A percentile compares a stretch with the other conserved stretches of the same genome.
Evolutionary conservation across 2,888 invertebrate genomes (phyloP).

Genomic region (Chaitophorus viminalis): DNA sequence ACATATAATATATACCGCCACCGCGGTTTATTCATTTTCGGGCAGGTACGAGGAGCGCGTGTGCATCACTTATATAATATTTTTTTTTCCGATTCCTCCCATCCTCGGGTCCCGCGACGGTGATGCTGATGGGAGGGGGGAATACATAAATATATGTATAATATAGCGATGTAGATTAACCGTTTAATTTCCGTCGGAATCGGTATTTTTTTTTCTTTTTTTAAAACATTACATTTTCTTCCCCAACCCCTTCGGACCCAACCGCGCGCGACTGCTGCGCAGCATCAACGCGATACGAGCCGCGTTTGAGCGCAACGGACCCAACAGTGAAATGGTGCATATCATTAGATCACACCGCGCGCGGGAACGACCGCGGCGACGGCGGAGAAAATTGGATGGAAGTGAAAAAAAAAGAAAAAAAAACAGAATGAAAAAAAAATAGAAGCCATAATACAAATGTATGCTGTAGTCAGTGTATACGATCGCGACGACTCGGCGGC

Average conservation of each 20-base stretch:
- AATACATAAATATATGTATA: no score
- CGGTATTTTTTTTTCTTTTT: neutral
- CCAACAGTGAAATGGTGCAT: conserved; percentile 61
- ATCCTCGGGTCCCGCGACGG: neutral
- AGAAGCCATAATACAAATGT: conserved; percentile 27
- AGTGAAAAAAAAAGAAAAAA: neutral
- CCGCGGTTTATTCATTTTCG: conserved; percentile 15
- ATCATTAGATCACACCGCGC: conserved; percentile 48
- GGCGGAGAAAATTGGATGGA: conserved; percentile 33
- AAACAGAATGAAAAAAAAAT: conserved; percentile 11
- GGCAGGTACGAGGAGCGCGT: neutral
- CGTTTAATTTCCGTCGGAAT: conserved; percentile 40
- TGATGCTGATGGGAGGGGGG: no score
- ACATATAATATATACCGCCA: neutral
- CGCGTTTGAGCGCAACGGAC: conserved; percentile 59
- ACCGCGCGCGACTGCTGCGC: neutral
- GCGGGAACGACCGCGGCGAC: neutral
- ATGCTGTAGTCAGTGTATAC: neutral
- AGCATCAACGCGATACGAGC: neutral
- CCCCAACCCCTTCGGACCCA: conserved; percentile 9
- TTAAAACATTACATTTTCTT: no score
- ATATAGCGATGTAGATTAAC: conserved; percentile 26
- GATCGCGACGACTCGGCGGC: neutral
- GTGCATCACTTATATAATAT: no score
- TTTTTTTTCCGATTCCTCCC: neutral